Conservation (phyloP, 1,140 invertebrate species). For the Diorhabda carinulata region DNA sequence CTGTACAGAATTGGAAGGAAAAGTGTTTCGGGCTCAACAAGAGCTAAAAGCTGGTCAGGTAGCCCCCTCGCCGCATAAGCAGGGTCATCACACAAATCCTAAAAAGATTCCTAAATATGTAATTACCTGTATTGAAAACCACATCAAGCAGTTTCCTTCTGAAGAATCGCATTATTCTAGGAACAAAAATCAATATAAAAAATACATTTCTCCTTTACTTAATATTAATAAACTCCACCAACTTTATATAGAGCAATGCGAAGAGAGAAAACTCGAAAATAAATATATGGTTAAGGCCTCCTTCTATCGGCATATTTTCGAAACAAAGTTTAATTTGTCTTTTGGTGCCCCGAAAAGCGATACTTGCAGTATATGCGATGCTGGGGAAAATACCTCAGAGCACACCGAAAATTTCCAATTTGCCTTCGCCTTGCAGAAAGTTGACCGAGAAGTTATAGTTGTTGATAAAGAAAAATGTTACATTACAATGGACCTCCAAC, state of each 20-base stretch:
- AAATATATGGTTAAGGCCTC: constrained; percentile 20
- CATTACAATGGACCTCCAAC: constrained; percentile 35
- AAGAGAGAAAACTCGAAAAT: constrained; percentile 15
- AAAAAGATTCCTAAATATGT: too few relatives aligned
- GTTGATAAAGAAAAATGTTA: constrained; percentile 18
- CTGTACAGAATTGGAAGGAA: constrained; percentile 12
- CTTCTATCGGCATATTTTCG: constrained; percentile 28
- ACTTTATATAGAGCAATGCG: constrained; percentile 23
- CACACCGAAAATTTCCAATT: constrained; percentile 22
- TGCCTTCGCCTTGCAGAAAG: constrained; percentile 21
- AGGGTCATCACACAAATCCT: constrained; percentile 15
- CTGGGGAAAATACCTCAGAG: constrained; percentile 23
- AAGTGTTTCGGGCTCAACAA: constrained; percentile 11
- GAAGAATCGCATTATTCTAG: background rate
- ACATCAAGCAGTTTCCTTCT: too few relatives aligned
- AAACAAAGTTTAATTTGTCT: constrained; percentile 32
- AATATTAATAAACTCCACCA: constrained; percentile 19
- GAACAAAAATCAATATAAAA: constrained; percentile 19
- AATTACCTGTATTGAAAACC: too few relatives aligned
- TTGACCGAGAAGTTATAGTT: constrained; percentile 10
- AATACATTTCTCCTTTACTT: constrained; percentile 18
- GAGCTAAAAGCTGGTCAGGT: constrained; percentile 1
- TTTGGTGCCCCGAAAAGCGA: constrained; percentile 36
- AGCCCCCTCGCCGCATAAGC: constrained; percentile 14
- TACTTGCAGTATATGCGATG: constrained; percentile 34